phyloP scores from a whole-genome alignment of 2,113 vertebrate species.

The Vanacampus margaritifer region DNA sequence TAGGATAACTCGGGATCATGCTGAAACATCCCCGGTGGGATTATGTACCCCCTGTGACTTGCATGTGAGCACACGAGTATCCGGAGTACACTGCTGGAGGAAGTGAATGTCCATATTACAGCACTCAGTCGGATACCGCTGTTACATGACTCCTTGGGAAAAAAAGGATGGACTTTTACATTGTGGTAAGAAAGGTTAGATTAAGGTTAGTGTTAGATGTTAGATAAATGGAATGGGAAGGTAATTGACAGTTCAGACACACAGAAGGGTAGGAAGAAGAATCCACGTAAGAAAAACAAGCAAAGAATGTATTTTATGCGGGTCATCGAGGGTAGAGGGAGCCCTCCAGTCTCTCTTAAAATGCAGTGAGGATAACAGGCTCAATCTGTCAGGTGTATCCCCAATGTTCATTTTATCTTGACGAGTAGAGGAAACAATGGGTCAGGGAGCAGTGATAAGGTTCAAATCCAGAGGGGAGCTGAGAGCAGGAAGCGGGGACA shows the following conservation, averaged over 20 bases:
- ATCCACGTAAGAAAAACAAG: slow-evolving; percentile 18
- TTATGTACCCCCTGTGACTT: neutral
- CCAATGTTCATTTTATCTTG: slow-evolving; percentile 26
- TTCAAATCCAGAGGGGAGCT: neutral
- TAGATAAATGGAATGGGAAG: slow-evolving; percentile 11
- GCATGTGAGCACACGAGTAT: neutral
- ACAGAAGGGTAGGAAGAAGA: neutral
- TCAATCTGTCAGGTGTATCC: slow-evolving; percentile 32
- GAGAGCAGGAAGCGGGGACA: neutral
- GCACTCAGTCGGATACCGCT: neutral
- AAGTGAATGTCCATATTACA: neutral
- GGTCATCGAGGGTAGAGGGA: slow-evolving; percentile 12
- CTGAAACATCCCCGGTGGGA: neutral
- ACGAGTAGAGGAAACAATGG: neutral
- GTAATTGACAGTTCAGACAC: slow-evolving; percentile 20
- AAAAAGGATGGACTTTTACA: neutral
- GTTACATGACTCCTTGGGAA: neutral
- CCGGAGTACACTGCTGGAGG: neutral
- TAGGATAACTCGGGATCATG: neutral
- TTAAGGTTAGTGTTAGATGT: neutral
- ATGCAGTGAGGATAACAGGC: slow-evolving; percentile 24
- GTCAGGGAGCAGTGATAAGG: neutral
- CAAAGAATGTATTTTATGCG: slow-evolving; percentile 3
- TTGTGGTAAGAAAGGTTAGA: neutral
- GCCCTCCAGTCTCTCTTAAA: slow-evolving; percentile 5